Base-by-base conservation (phyloP, 2,113 vertebrate species). In the Amblyopsis rosae region DNA sequence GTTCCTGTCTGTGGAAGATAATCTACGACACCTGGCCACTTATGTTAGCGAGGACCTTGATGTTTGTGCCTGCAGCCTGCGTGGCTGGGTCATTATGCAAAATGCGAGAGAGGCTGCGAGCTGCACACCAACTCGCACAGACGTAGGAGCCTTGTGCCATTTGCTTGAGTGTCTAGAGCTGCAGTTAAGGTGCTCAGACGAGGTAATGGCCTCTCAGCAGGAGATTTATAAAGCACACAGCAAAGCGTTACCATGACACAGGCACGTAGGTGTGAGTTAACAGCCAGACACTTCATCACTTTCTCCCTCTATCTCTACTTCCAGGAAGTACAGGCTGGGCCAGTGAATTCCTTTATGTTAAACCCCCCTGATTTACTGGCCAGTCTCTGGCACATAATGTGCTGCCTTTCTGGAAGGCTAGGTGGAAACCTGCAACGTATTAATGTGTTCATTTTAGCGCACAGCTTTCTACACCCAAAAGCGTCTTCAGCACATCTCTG, bases 361-460 rank as follows among this genome's bases (percentile, higher is more conserved):
- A 85, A 81, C 47, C 75, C 57, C n/a, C 35, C 35, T 77, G 84
- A 89, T 91, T 92, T 91, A 87, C 78, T 67, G 82, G 62, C 73
- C 75, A 69, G 67, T 79, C 83, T 79, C 83, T 75, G 63, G 67
- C 82, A 81, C 73, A 76, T 59, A 63, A 60, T 77, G 76, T 65
- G 70, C 71, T 85, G 82, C 82, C 64, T 86, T 84, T 86, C 78
- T 86, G 80, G 70, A 89, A 75, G 77, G 69, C 33, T 59, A 83
- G 59, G 62, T 85, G 75, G 75, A 89, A 89, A 88, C 76, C 92
- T 91, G 89, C 63, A 87, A 69, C 81, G 81, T 83, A 90, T 90
- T 90, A 90, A 70, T 79, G 70, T 76, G 56, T 79, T 86, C 70
- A 76, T 83, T 91, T 83, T 76, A 77, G 77, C 70, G 49, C 16